Percentiles rank a stretch among this genome's conserved stretches.
These are phyloP conservation scores for Rhyacichthys aspro DNA, from an alignment of 2,797 vertebrate genomes.

Conservation along the genomic window DNA sequence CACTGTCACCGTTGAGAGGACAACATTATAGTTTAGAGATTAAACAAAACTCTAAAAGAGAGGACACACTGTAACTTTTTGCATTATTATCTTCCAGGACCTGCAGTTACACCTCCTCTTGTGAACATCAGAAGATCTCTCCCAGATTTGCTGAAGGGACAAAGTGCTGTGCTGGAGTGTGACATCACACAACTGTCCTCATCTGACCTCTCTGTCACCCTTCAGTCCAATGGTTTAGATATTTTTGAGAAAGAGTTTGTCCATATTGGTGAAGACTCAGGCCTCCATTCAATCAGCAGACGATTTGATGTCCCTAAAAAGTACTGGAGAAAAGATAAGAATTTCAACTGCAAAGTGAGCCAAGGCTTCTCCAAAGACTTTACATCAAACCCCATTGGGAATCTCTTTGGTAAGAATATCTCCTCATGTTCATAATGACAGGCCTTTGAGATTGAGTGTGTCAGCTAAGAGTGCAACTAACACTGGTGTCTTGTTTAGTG, in stretches of 20 bases:
- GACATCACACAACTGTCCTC: slow-evolving; percentile 49
- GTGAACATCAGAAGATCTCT: slow-evolving; percentile 66
- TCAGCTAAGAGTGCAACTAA: neutral
- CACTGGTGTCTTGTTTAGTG: slow-evolving; percentile 34
- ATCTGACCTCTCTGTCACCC: slow-evolving; percentile 54
- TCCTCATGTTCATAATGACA: neutral
- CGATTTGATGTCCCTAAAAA: slow-evolving; percentile 17
- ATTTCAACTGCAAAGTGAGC: slow-evolving; percentile 60
- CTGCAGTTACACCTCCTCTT: slow-evolving; percentile 20
- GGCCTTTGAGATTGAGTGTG: neutral
- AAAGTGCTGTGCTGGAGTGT: slow-evolving; percentile 60
- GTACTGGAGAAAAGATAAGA: neutral
- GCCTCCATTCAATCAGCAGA: slow-evolving; percentile 43
- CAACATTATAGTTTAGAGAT: neutral
- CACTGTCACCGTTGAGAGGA: slow-evolving; percentile 41
- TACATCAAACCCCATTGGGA: slow-evolving; percentile 25
- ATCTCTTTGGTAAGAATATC: slow-evolving; percentile 63
- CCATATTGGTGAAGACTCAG: slow-evolving; percentile 40
- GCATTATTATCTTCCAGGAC: slow-evolving; percentile 37
- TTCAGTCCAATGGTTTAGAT: slow-evolving; percentile 22
- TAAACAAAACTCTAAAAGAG: neutral
- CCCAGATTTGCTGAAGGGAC: slow-evolving; percentile 19
- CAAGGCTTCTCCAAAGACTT: slow-evolving; percentile 35
- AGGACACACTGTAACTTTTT: neutral
- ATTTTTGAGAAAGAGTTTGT: slow-evolving; percentile 31